A percentile compares a stretch with the other conserved stretches of the same genome.
Evolutionary conservation across 1,140 invertebrate genomes (phyloP).

Genomic region (Callitettix versicolor): DNA sequence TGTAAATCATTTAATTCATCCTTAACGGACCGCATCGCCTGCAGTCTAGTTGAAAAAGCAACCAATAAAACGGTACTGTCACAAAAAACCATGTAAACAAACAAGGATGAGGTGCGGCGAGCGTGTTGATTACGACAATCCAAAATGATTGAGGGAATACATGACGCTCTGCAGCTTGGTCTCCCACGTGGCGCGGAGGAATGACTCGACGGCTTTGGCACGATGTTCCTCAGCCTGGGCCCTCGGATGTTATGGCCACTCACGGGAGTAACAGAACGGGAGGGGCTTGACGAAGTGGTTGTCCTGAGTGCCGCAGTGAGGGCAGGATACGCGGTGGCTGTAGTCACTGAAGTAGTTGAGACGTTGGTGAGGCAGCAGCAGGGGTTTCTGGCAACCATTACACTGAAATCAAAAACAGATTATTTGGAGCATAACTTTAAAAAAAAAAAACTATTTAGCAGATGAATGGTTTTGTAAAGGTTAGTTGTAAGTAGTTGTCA

Average conservation of each 20-base stretch:
- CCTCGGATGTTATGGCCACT: conserved; percentile 72
- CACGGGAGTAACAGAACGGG: conserved; percentile 63
- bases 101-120: no score
- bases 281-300: conserved; percentile 90
- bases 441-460: no score
- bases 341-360: conserved; percentile 92
- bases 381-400: conserved; percentile 76
- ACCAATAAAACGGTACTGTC: no score
- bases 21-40: no score
- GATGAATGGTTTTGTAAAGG: no score
- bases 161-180: conserved; percentile 15
- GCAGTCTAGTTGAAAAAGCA: no score
- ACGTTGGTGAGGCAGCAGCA: conserved; percentile 75
- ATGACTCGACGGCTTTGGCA: conserved; percentile 20
- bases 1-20: no score
- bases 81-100: no score
- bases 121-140: conserved; percentile 13
- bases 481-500: no score
- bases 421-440: no score
- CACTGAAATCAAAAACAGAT: conserved; percentile 47
- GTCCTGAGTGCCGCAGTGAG: conserved; percentile 79
- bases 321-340: conserved; percentile 82
- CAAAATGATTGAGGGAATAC: conserved; percentile 16
- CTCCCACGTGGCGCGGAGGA: conserved; percentile 22
- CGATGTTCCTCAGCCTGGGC: conserved; percentile 42